Evolutionary conservation across 2,888 invertebrate species (phyloP), one percentile per base, ranked within the genome.

Genomic region (Lysandra bellargus): DNA sequence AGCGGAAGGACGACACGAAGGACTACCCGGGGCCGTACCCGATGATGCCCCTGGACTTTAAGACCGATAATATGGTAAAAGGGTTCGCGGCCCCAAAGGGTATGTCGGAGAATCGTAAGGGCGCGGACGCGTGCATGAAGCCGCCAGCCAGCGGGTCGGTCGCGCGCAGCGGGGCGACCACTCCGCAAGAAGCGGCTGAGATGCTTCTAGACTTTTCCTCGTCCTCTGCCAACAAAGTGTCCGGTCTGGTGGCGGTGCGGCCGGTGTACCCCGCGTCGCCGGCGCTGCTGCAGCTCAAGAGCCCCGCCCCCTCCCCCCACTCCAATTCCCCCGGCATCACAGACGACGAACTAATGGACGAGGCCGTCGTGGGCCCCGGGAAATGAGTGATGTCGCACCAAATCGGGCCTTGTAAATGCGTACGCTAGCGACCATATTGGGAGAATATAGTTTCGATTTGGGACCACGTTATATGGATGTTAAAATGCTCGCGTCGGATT

Each of bases 331-430:
- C 97, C 30, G 97, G 97, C 85, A 97, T 97, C 84, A 97, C 98
- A 75, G 98, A 98, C 87, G 98, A 98, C 89, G 98, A 98, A 86
- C 96, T 98, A 33, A 98, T 98, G 97, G 98, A 98, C 89, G 98
- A 98, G 88, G 98, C 98, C 6, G 92, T 98, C 78, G 97, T 97
- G 78, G 97, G 97, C 9, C 95, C 97, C 85, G 97, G 97, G 72
- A 97, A 97, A 95, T 97, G 95, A 96, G 86, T 84, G 53, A 30
- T 37, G 17, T 23, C 61, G 79, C 40, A 44, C 7, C 37, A 23
- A 37, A 53, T 75, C 40, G 44, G 61, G 44, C 44, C 61, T 75
- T 40, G 53, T 75, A 69, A 69, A 33, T 69, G 12, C 1, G 5
- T 69, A 69, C 14, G 1, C 5, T 69, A 69, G 33, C 12, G 33